These are phyloP conservation scores for Cygnus buccinator DNA, from an alignment of 2,113 vertebrate species.

Conservation along the genomic window DNA sequence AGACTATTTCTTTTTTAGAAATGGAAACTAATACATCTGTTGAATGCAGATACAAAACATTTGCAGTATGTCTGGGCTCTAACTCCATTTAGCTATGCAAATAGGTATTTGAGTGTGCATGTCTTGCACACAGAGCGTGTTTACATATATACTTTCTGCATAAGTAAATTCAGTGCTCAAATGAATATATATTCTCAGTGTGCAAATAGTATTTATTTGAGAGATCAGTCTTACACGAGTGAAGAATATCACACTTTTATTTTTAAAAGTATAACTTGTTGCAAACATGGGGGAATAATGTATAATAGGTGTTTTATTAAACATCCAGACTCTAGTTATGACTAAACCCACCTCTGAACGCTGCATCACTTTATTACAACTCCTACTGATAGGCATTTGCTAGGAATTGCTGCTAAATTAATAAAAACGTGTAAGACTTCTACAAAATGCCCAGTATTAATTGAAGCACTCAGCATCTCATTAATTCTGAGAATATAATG, in stretches of 20 bases:
- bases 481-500: background rate
- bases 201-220: background rate
- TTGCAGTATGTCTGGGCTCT: background rate
- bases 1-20: background rate
- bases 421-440: background rate
- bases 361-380: background rate
- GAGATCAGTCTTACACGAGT: background rate
- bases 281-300: background rate
- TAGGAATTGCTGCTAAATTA: background rate
- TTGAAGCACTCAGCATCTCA: background rate
- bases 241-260: background rate
- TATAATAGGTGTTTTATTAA: background rate
- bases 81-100: background rate
- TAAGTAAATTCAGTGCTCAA: background rate
- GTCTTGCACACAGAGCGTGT: background rate
- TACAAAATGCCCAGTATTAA: constrained; percentile 2
- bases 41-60: background rate
- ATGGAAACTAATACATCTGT: background rate
- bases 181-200: background rate
- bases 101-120: background rate
- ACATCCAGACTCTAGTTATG: background rate
- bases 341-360: background rate
- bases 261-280: background rate
- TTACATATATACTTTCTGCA: background rate
- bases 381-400: background rate